A percentile compares a stretch with the other conserved stretches of the same genome.
phyloP scores from a whole-genome alignment of 1,140 invertebrate species.

The Palaemon carinicauda region DNA sequence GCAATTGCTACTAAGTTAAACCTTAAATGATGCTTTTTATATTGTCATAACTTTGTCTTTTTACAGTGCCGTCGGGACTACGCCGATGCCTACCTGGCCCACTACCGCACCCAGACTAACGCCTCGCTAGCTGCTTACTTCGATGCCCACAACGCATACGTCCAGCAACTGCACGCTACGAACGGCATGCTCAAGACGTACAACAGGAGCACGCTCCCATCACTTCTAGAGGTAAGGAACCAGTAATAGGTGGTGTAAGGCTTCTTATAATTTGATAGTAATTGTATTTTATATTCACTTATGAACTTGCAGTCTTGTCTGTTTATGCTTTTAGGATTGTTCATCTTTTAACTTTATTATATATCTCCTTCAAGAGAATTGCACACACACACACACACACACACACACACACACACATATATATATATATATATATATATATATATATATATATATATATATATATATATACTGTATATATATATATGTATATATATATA shows the following conservation, averaged over 20 bases:
- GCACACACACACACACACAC: too few species aligned
- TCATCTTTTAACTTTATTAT: too few species aligned
- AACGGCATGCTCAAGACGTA: conserved; percentile 84
- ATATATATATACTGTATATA: too few species aligned
- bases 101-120: conserved; percentile 72
- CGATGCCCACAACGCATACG: conserved; percentile 92
- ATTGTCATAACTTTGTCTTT: conserved; percentile 36
- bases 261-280: too few species aligned
- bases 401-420: background rate
- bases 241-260: too few species aligned
- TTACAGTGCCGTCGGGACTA: conserved; percentile 84
- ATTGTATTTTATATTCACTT: too few species aligned
- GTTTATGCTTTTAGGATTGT: too few species aligned
- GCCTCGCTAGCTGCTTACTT: conserved; percentile 80
- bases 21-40: too few species aligned
- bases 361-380: background rate
- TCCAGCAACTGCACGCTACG: conserved; percentile 89
- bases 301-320: too few species aligned
- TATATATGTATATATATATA: too few species aligned
- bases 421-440: background rate
- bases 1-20: too few species aligned
- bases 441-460: background rate
- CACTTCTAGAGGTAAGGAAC: conserved; percentile 76
- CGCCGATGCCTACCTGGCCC: conserved; percentile 80
- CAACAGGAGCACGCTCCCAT: conserved; percentile 78